Conservation (phyloP, 2,888 invertebrate species). For the Anthophora plumipes region DNA sequence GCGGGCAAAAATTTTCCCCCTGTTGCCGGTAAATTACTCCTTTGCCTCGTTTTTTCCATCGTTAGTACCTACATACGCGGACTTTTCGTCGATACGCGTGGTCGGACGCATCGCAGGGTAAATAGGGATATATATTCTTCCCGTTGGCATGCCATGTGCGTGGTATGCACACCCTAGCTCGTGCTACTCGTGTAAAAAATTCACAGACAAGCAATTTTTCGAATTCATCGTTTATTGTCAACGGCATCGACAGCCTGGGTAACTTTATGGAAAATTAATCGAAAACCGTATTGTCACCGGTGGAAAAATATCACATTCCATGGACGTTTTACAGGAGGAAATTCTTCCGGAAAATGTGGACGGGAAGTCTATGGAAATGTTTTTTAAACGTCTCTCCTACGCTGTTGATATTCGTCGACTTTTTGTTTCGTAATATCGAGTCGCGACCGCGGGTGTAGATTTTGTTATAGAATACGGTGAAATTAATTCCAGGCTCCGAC, state of each 20-base stretch:
- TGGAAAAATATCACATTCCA: neutral
- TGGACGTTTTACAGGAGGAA: too few species aligned
- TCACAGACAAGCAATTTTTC: constrained; percentile 18
- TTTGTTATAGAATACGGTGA: constrained; percentile 4
- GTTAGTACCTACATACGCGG: constrained; percentile 30
- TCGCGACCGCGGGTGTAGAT: neutral
- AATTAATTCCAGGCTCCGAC: neutral
- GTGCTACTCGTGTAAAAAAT: constrained; percentile 48
- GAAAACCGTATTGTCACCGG: constrained; percentile 8
- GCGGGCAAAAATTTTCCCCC: constrained; percentile 36
- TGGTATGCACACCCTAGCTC: too few species aligned
- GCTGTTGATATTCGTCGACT: too few species aligned
- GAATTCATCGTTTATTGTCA: constrained; percentile 29
- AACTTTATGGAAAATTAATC: constrained; percentile 43
- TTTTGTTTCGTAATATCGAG: too few species aligned
- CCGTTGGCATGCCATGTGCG: neutral
- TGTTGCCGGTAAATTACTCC: constrained; percentile 40
- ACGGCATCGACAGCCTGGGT: neutral
- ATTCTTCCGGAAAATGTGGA: constrained; percentile 8
- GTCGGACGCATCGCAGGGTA: constrained; percentile 25
- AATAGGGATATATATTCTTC: constrained; percentile 1
- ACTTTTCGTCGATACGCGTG: constrained; percentile 33
- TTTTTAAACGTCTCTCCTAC: too few species aligned
- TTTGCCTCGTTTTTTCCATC: constrained; percentile 39
- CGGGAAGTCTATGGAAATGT: neutral